Conservation (phyloP, 2,797 vertebrate genomes). For the Crypturellus tataupa region DNA sequence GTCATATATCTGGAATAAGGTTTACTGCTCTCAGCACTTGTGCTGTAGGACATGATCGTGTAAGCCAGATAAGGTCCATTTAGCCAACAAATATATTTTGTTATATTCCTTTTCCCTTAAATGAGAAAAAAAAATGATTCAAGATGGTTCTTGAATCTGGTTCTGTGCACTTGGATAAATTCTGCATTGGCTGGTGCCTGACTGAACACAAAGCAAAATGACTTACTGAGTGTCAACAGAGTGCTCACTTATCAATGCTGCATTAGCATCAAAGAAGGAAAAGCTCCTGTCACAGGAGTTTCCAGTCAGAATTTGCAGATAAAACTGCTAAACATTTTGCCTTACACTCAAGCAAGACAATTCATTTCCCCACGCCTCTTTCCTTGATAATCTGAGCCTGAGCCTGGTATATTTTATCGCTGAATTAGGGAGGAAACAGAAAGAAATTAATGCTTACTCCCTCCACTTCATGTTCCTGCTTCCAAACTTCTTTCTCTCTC, state of each 20-base stretch:
- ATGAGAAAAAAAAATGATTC: background rate
- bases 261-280: slow-evolving; percentile 5
- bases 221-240: background rate
- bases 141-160: background rate
- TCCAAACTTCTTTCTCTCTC: background rate
- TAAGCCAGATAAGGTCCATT: slow-evolving; percentile 8
- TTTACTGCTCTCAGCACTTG: background rate
- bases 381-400: background rate
- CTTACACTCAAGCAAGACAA: background rate
- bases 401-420: background rate
- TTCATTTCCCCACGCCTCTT: background rate
- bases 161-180: background rate
- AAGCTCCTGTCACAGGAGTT: background rate
- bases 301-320: background rate
- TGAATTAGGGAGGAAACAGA: background rate
- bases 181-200: background rate
- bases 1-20: background rate
- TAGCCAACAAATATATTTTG: background rate
- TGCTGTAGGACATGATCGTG: background rate
- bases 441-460: background rate
- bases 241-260: background rate
- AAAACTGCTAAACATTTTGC: background rate
- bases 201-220: slow-evolving; percentile 17
- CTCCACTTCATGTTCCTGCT: background rate
- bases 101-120: background rate